Evolutionary conservation across 2,888 invertebrate genomes (phyloP).

Genomic region (Dasysyrphus tricinctus): DNA sequence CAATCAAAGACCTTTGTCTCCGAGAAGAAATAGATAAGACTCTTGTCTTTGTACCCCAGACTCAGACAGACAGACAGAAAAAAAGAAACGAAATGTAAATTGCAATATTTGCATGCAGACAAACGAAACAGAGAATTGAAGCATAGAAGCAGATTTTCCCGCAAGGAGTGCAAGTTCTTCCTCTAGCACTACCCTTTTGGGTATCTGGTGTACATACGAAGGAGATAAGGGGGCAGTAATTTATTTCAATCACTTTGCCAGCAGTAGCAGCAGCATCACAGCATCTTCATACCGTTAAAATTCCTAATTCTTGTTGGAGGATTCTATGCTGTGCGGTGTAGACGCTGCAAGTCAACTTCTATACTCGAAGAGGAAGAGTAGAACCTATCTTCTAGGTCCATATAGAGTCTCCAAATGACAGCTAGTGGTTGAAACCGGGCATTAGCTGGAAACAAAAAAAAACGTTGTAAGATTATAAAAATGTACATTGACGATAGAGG

Average conservation of each 20-base stretch:
- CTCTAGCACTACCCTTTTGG: not conserved
- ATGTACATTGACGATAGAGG: constrained; percentile 49
- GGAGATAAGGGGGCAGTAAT: constrained; percentile 50
- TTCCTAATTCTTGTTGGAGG: constrained; percentile 63
- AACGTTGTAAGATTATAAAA: constrained; percentile 25
- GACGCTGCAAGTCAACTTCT: constrained; percentile 29
- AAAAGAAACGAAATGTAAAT: constrained; percentile 38
- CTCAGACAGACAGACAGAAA: constrained; percentile 34
- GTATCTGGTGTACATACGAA: constrained; percentile 5
- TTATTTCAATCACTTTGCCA: constrained; percentile 65
- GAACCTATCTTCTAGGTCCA: constrained; percentile 46
- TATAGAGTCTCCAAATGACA: constrained; percentile 63
- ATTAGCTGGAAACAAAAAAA: constrained; percentile 36
- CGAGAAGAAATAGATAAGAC: constrained; percentile 51
- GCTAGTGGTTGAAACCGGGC: constrained; percentile 50
- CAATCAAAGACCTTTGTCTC: constrained; percentile 48
- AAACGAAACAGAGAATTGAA: constrained; percentile 35
- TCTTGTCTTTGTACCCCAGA: constrained; percentile 25
- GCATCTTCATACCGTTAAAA: constrained; percentile 67
- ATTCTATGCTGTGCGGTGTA: constrained; percentile 4
- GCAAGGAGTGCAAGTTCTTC: constrained; percentile 39
- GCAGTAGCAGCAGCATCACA: constrained; percentile 19
- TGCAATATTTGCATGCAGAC: constrained; percentile 57
- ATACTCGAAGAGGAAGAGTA: constrained; percentile 43
- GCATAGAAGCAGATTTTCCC: not conserved